Evolutionary conservation across 2,113 vertebrate species (phyloP).

Genomic region (Dipodomys ordii): DNA sequence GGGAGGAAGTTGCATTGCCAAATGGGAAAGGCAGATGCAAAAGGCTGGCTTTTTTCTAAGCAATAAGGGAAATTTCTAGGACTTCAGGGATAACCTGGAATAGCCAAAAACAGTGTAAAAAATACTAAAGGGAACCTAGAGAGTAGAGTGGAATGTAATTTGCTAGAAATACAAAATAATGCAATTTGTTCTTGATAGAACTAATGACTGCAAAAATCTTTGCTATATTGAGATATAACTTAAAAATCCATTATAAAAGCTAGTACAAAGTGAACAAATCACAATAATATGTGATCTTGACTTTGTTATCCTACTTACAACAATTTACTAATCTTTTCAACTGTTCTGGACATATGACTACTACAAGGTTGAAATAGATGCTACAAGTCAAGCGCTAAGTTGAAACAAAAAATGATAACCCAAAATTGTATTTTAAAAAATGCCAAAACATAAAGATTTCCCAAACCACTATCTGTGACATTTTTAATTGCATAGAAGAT

Average conservation of each 20-base stretch:
- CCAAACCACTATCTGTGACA: slow-evolving; percentile 66
- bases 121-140: background rate
- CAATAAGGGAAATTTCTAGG: background rate
- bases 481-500: slow-evolving; percentile 55
- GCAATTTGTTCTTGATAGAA: slow-evolving; percentile 4
- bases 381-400: slow-evolving; percentile 52
- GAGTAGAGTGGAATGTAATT: background rate
- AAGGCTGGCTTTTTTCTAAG: background rate
- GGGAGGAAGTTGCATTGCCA: background rate
- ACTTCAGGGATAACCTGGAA: background rate
- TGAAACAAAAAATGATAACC: slow-evolving; percentile 45
- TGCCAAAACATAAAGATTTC: slow-evolving; percentile 68
- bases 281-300: background rate
- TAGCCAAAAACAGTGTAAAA: background rate
- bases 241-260: slow-evolving; percentile 37
- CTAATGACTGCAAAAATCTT: background rate
- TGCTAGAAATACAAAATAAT: background rate
- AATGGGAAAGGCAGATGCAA: background rate
- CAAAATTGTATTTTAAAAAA: slow-evolving; percentile 66
- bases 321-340: background rate
- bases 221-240: background rate
- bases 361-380: slow-evolving; percentile 56
- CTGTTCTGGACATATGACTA: slow-evolving; percentile 2
- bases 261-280: slow-evolving; percentile 16
- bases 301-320: background rate